phyloP scores from a whole-genome alignment of 2,888 invertebrate species.

The Nomada goodeniana region DNA sequence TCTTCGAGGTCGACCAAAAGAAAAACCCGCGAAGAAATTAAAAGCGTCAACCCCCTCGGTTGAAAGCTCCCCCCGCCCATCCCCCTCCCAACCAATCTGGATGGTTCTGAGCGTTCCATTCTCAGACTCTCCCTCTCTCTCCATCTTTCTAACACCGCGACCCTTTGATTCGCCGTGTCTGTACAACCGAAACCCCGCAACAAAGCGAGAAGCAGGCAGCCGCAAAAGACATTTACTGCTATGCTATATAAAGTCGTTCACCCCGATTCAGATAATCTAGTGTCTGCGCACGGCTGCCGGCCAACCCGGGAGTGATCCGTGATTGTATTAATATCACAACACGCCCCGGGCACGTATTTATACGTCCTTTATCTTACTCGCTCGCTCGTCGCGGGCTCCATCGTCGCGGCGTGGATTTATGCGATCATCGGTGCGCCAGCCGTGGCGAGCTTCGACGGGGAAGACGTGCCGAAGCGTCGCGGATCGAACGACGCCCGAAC shows the following conservation, averaged over 20 bases:
- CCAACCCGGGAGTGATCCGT: conserved; percentile 84
- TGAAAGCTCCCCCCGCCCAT: conserved; percentile 14
- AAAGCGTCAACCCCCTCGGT: conserved; percentile 46
- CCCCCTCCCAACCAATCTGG: not conserved
- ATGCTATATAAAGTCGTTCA: conserved; percentile 83
- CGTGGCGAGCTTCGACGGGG: conserved; percentile 22
- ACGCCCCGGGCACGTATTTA: conserved; percentile 80
- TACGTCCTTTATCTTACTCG: conserved; percentile 70
- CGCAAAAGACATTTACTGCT: conserved; percentile 55
- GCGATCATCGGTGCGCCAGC: conserved; percentile 74
- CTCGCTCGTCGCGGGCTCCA: conserved; percentile 50
- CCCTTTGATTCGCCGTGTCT: conserved; percentile 74
- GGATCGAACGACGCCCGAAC: not conserved
- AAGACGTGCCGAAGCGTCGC: not conserved
- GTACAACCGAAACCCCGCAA: conserved; percentile 74
- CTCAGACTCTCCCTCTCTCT: conserved; percentile 13
- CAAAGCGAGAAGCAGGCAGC: conserved; percentile 71
- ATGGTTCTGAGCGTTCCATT: conserved; percentile 50
- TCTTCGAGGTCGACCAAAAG: conserved; percentile 43
- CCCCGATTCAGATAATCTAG: conserved; percentile 85
- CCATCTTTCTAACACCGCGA: conserved; percentile 22
- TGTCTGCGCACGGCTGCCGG: conserved; percentile 82
- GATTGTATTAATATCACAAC: conserved; percentile 85
- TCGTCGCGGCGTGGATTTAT: conserved; percentile 74
- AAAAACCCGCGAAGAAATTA: conserved; percentile 53